phyloP scores from a whole-genome alignment of 2,797 vertebrate species.

The Anableps anableps region DNA sequence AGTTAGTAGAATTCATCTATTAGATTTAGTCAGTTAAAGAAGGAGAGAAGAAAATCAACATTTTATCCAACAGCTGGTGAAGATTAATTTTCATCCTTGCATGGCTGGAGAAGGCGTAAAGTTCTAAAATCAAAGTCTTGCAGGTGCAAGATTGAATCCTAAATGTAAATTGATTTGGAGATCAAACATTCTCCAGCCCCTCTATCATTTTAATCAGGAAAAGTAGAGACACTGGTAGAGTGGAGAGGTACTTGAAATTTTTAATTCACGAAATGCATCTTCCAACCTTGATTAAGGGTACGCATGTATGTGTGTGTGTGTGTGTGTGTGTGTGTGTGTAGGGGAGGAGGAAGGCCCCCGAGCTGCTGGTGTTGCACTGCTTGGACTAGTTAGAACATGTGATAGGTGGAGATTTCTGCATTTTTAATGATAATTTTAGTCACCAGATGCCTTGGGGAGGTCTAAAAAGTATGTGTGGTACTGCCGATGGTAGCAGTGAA shows the following conservation, averaged over 20 bases:
- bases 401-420: conserved; percentile 3
- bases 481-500: conserved; percentile 39
- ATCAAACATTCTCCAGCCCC: conserved; percentile 75
- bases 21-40: conserved; percentile 38
- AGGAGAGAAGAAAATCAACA: conserved; percentile 8
- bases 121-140: conserved; percentile 73
- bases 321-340: neutral
- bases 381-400: conserved; percentile 37
- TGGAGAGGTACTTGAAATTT: conserved; percentile 75
- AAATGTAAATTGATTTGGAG: conserved; percentile 81
- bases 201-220: conserved; percentile 80
- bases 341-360: conserved; percentile 4
- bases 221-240: conserved; percentile 64
- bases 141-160: conserved; percentile 78
- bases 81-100: conserved; percentile 66
- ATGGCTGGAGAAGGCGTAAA: conserved; percentile 45
- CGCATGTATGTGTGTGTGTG: conserved; percentile 7
- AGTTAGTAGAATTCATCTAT: conserved; percentile 31
- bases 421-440: conserved; percentile 15
- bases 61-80: conserved; percentile 66
- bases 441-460: conserved; percentile 1
- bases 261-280: conserved; percentile 69
- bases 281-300: conserved; percentile 73
- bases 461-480: conserved; percentile 17
- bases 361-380: conserved; percentile 42